phyloP scores from a whole-genome alignment of 2,888 invertebrate genomes.

The Agrotis ipsilon region DNA sequence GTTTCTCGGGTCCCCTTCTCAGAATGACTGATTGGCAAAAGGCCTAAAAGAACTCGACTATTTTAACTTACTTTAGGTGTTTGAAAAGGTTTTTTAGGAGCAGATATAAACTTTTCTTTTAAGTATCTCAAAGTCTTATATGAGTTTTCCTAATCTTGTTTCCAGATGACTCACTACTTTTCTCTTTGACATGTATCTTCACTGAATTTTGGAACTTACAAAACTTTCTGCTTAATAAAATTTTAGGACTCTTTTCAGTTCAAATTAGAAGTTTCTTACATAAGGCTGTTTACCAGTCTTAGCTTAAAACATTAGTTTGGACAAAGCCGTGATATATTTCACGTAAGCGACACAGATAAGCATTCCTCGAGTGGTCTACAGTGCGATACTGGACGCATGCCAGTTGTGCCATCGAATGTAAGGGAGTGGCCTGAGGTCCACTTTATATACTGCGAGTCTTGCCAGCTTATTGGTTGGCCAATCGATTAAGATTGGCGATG shows the following conservation, averaged over 20 bases:
- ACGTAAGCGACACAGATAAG: slow-evolving; percentile 57
- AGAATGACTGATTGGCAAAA: slow-evolving; percentile 50
- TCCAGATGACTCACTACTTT: slow-evolving; percentile 43
- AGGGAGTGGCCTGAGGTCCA: slow-evolving; percentile 45
- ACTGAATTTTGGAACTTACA: slow-evolving; percentile 27
- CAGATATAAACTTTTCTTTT: slow-evolving; percentile 28
- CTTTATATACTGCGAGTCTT: slow-evolving; percentile 39
- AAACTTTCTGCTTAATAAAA: slow-evolving; percentile 31
- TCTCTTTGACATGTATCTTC: slow-evolving; percentile 35
- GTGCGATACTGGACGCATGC: slow-evolving; percentile 55
- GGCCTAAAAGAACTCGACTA: slow-evolving; percentile 25
- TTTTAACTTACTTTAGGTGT: slow-evolving; percentile 38
- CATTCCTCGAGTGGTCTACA: slow-evolving; percentile 54
- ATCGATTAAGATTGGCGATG: slow-evolving; percentile 36
- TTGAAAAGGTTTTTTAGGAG: slow-evolving; percentile 20
- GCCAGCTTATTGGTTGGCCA: slow-evolving; percentile 45
- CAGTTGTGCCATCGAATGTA: slow-evolving; percentile 56
- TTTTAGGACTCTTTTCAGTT: slow-evolving; percentile 27
- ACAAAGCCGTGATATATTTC: slow-evolving; percentile 57
- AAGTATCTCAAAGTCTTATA: slow-evolving; percentile 38
- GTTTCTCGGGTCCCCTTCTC: slow-evolving; percentile 12
- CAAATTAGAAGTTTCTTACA: slow-evolving; percentile 33
- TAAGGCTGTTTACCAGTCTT: slow-evolving; percentile 51
- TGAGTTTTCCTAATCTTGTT: slow-evolving; percentile 45
- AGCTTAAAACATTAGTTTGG: slow-evolving; percentile 49